These are phyloP conservation scores for Tetragonula carbonaria DNA, from an alignment of 2,888 invertebrate genomes.

Conservation along the genomic window DNA sequence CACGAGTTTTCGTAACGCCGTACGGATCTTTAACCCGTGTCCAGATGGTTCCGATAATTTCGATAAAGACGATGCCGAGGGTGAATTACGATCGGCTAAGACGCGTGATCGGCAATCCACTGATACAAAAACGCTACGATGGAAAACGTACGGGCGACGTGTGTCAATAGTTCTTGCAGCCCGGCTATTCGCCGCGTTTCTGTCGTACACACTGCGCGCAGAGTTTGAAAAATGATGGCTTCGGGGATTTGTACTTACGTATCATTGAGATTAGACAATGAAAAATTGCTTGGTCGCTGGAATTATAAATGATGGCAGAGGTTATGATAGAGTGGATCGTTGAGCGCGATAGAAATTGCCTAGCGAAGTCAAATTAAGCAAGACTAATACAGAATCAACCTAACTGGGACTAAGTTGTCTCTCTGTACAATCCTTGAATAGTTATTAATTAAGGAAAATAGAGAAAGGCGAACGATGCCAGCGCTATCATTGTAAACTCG, in stretches of 20 bases:
- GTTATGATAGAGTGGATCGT: no score
- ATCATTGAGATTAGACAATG: background rate
- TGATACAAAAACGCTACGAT: background rate
- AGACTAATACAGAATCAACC: no score
- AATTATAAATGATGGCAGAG: background rate
- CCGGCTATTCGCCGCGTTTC: background rate
- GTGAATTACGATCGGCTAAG: slow-evolving; percentile 2
- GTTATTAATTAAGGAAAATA: slow-evolving; percentile 13
- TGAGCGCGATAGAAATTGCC: background rate
- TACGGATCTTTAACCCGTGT: background rate
- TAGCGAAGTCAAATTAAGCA: background rate
- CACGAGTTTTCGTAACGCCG: background rate
- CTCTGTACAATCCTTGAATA: background rate
- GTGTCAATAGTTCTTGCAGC: background rate
- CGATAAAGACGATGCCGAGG: slow-evolving; percentile 35
- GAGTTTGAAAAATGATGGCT: background rate
- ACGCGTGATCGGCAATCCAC: background rate
- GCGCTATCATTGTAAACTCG: slow-evolving; percentile 41
- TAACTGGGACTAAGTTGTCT: no score
- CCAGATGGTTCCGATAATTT: slow-evolving; percentile 5
- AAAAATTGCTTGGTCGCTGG: background rate
- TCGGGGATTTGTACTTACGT: background rate
- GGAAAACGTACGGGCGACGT: background rate
- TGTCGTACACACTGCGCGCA: no score
- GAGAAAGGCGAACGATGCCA: background rate